Base-by-base conservation (phyloP, 1,140 invertebrate species). In the Lutraria rhynchaena region DNA sequence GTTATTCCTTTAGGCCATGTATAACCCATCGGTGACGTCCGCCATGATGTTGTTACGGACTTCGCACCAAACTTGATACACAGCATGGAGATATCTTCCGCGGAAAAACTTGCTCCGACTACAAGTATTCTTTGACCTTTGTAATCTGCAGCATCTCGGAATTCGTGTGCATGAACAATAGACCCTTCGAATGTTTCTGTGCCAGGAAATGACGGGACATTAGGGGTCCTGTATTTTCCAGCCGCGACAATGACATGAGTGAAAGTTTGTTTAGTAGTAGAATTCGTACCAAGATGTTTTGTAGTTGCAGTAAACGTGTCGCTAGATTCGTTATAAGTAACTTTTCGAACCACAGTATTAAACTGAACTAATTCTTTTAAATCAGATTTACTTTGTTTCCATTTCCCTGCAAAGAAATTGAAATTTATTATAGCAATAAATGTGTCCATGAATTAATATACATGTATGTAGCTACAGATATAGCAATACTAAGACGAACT, bases 111-210 rank as follows among this genome's bases (percentile, higher is more conserved):
- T 11, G 75, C 29, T 0, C 82, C 82, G 9, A 83, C 27, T 0
- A 78, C 46, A 19, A 83, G 51, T 17, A 83, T 0, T 0, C 53
- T 22, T 67, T 83, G 67, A 35, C 37, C 75, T 37, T 80, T 73
- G 69, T 74, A 83, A 22, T 83, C 67, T 13, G 4, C 17, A 1
- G 82, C 74, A 24, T 83, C 67, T 19, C 74, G 37, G 49, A 80
- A 83, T 24, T 83, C 69, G 37, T 80, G 82, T 4, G 67, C 57
- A 51, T 83, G 82, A 29, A 83, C n/a, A 24, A 83, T 55, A 17
- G 69, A 24, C 9, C 82, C 82, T 17, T 35, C 13, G 37, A 83
- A 83, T 0, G 44, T 65, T 63, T 76, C 71, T 1, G 69, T 69
- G 9, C 70, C 81, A 22, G 41, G 13, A 44, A 76, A 63, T n/a